A percentile compares a stretch with the other conserved stretches of the same genome.
These are phyloP conservation scores for Beaufortia kweichowensis DNA, from an alignment of 2,113 vertebrate species.

Conservation along the genomic window DNA sequence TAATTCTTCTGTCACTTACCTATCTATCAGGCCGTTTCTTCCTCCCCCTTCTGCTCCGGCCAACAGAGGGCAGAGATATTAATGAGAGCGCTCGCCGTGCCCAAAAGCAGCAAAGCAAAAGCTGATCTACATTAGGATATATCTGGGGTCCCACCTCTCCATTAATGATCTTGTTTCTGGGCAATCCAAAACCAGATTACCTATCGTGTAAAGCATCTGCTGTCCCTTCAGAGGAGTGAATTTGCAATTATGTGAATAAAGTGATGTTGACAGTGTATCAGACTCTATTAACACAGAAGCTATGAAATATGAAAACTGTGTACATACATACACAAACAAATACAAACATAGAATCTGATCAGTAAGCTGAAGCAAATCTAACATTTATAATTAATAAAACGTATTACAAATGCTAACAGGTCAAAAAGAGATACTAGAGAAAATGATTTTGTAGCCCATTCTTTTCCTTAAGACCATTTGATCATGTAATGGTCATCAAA, in stretches of 20 bases:
- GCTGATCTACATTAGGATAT: constrained; percentile 36
- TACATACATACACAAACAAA: not conserved
- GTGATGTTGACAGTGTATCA: not conserved
- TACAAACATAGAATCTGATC: not conserved
- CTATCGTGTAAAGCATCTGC: constrained; percentile 24
- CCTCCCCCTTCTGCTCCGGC: constrained; percentile 56
- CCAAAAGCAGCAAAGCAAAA: constrained; percentile 18
- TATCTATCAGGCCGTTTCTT: constrained; percentile 81
- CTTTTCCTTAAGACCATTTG: not conserved
- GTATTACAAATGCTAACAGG: too few relatives aligned
- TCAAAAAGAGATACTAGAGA: too few relatives aligned
- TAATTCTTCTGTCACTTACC: constrained; percentile 90
- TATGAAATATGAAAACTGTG: constrained; percentile 13
- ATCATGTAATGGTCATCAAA: not conserved
- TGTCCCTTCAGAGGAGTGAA: not conserved
- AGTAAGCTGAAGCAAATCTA: not conserved
- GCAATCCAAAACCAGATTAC: constrained; percentile 12
- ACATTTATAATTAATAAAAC: too few relatives aligned
- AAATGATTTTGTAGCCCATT: too few relatives aligned
- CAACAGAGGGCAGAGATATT: constrained; percentile 57
- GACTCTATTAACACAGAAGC: not conserved
- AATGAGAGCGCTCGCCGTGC: not conserved
- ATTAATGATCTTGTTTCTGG: constrained; percentile 14
- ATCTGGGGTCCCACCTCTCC: constrained; percentile 22
- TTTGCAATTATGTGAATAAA: not conserved